phyloP scores from a whole-genome alignment of 2,888 invertebrate species.

The Stenolophus ochropezus region DNA sequence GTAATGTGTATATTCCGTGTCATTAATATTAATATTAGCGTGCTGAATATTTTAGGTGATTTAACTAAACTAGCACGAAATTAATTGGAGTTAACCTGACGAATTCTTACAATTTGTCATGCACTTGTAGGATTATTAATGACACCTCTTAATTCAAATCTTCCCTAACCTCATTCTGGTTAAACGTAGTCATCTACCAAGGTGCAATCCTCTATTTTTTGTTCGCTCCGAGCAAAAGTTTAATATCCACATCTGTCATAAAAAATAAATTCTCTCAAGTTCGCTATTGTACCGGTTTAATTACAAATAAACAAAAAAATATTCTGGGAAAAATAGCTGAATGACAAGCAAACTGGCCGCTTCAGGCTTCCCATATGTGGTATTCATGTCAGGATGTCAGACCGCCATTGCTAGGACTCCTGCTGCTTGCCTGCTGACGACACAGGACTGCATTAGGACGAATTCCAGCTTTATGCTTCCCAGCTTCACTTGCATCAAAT shows the following conservation, averaged over 20 bases:
- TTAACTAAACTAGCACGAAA: too few species aligned
- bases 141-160: too few species aligned
- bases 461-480: too few species aligned
- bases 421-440: neutral
- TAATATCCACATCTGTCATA: slow-evolving; percentile 20
- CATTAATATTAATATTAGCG: too few species aligned
- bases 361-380: neutral
- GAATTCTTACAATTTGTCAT: too few species aligned
- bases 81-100: too few species aligned
- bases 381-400: slow-evolving; percentile 16
- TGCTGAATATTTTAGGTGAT: too few species aligned
- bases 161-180: too few species aligned
- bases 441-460: neutral
- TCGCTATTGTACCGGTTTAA: slow-evolving; percentile 27
- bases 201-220: slow-evolving; percentile 4
- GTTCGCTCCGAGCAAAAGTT: neutral
- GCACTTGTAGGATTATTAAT: too few species aligned
- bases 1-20: too few species aligned
- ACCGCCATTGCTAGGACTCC: neutral
- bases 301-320: slow-evolving; percentile 43
- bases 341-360: slow-evolving; percentile 15
- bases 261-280: slow-evolving; percentile 16
- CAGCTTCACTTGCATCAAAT: too few species aligned
- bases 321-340: slow-evolving; percentile 8
- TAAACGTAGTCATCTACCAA: neutral